Conservation (phyloP, 2,113 vertebrate genomes). For the Lynx canadensis region DNA sequence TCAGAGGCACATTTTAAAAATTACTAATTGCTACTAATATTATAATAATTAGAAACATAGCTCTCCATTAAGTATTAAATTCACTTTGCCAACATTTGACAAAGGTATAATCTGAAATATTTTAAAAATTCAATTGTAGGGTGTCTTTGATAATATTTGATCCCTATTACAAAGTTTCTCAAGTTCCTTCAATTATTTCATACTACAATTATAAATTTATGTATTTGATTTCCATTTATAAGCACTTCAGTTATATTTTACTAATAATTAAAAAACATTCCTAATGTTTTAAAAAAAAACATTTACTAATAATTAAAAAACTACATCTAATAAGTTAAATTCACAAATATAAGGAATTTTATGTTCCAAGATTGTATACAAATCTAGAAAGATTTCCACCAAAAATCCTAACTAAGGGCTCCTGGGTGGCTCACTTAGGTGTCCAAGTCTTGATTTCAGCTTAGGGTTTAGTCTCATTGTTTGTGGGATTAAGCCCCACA, state of each 20-base stretch:
- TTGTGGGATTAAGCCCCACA: too few species aligned
- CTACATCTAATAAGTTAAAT: background rate
- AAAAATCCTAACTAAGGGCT: background rate
- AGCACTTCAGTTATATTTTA: background rate
- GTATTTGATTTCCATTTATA: background rate
- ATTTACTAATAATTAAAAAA: too few species aligned
- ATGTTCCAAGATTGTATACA: background rate
- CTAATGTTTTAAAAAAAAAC: too few species aligned
- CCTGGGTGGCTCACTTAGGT: too few species aligned
- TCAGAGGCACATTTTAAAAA: background rate
- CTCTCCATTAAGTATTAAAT: background rate
- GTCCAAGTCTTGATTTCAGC: too few species aligned
- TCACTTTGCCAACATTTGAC: background rate
- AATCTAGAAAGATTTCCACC: background rate
- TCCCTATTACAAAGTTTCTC: background rate
- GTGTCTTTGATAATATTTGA: background rate
- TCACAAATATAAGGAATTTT: background rate
- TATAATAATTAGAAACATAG: background rate
- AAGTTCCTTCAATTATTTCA: background rate
- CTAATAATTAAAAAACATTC: background rate
- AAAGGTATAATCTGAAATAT: background rate
- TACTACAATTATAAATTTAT: background rate
- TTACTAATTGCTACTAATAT: background rate
- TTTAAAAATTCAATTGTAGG: background rate
- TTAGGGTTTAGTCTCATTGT: too few species aligned